phyloP scores from a whole-genome alignment of 1,140 invertebrate species.

The Chironomus striatipennis region DNA sequence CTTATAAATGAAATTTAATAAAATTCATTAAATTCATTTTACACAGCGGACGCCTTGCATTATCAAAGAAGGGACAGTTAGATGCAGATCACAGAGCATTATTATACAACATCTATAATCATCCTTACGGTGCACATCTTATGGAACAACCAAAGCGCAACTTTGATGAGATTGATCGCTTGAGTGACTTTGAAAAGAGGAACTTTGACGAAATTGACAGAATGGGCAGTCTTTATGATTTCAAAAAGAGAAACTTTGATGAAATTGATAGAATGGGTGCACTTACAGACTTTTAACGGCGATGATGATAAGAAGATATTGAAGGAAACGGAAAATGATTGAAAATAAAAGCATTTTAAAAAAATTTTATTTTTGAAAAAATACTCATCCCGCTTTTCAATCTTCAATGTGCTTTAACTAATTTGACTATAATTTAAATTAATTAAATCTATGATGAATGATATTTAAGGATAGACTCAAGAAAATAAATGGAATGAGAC shows the following conservation, averaged over 20 bases:
- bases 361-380: background rate
- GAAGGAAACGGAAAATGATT: background rate
- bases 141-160: background rate
- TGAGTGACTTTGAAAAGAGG: background rate
- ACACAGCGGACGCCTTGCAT: background rate
- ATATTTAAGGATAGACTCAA: no score
- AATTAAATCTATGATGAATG: no score
- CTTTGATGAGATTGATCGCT: conserved; percentile 19
- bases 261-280: background rate
- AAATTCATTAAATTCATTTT: background rate
- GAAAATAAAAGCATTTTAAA: background rate
- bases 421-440: background rate
- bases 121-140: background rate
- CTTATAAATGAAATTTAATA: background rate
- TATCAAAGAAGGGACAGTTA: background rate
- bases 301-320: background rate
- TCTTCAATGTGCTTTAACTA: background rate
- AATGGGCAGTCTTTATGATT: background rate
- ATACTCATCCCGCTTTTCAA: conserved; percentile 7
- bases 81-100: background rate
- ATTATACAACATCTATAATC: background rate
- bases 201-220: conserved; percentile 15
- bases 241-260: conserved; percentile 16
- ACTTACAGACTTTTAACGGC: background rate
- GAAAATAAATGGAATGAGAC: no score